These are phyloP conservation scores for Caenorhabditis sp. DNA, from an alignment of 2,888 invertebrate genomes.

Conservation along the genomic window DNA sequence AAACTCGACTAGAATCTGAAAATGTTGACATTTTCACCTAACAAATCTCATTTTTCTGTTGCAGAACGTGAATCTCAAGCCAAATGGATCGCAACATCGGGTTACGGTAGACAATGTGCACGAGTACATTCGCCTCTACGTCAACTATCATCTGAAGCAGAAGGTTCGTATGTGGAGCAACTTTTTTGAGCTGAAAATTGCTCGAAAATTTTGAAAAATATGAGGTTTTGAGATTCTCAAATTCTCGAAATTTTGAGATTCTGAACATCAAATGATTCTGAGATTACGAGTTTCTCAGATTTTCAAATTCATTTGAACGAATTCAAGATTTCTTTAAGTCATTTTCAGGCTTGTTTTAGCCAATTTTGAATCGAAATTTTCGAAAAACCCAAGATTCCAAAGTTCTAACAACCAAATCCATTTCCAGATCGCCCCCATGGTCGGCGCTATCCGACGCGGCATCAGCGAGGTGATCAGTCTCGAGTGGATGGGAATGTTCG, in stretches of 20 bases:
- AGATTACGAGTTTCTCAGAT: no score
- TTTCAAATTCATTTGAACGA: no score
- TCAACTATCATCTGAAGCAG: slow-evolving; percentile 94
- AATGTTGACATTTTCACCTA: background rate
- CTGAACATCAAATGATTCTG: no score
- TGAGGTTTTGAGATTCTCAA: no score
- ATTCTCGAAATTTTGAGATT: no score
- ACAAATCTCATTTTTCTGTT: slow-evolving; percentile 29
- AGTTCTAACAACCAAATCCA: slow-evolving; percentile 13
- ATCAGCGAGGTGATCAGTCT: slow-evolving; percentile 93
- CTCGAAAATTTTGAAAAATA: no score
- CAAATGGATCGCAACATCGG: slow-evolving; percentile 92
- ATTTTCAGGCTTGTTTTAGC: no score
- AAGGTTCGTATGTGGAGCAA: no score
- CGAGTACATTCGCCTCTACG: slow-evolving; percentile 96
- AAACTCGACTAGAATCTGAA: background rate
- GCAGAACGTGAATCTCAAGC: slow-evolving; percentile 90
- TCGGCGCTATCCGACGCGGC: slow-evolving; percentile 92
- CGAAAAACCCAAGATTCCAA: background rate
- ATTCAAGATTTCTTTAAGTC: no score
- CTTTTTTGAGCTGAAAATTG: background rate
- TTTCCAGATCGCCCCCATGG: slow-evolving; percentile 88
- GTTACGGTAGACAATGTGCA: slow-evolving; percentile 95
- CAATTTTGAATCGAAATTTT: no score
- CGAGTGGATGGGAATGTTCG: slow-evolving; percentile 96